These are phyloP conservation scores for Labroides dimidiatus DNA, from an alignment of 2,797 vertebrate genomes.

Conservation along the genomic window DNA sequence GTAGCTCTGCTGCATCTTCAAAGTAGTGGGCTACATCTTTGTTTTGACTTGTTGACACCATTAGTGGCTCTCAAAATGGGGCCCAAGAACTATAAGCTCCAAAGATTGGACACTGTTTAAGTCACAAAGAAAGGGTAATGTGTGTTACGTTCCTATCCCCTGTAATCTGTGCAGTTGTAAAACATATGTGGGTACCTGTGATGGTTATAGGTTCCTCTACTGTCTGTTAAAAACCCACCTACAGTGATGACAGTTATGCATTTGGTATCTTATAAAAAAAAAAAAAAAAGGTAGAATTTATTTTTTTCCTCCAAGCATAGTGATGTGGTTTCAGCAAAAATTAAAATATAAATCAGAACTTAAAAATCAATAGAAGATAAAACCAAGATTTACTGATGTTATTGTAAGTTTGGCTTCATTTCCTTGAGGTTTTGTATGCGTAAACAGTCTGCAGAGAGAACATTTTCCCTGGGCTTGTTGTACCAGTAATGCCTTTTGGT, in stretches of 20 bases:
- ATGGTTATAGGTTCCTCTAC: slow-evolving; percentile 28
- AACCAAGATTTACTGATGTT: slow-evolving; percentile 11
- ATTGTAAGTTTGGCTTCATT: slow-evolving; percentile 18
- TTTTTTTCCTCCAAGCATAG: not conserved
- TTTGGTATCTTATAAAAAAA: slow-evolving; percentile 17
- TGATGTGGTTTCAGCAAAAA: slow-evolving; percentile 1
- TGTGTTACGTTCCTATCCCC: slow-evolving; percentile 31
- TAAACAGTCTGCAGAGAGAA: slow-evolving; percentile 40
- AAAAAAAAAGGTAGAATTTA: not conserved
- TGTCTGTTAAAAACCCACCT: slow-evolving; percentile 50
- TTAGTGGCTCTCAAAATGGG: slow-evolving; percentile 11
- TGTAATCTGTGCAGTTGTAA: slow-evolving; percentile 41
- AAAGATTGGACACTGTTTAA: slow-evolving; percentile 25
- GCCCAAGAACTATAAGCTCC: not conserved
- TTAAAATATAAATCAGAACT: not conserved
- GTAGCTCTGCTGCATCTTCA: slow-evolving; percentile 16
- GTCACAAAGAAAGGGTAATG: slow-evolving; percentile 12
- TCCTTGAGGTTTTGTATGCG: slow-evolving; percentile 17
- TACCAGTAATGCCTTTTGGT: slow-evolving; percentile 53
- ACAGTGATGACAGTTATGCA: slow-evolving; percentile 34
- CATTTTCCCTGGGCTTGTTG: slow-evolving; percentile 58
- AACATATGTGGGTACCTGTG: slow-evolving; percentile 39
- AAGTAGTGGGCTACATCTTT: slow-evolving; percentile 31
- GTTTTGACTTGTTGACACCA: slow-evolving; percentile 36
- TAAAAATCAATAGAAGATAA: slow-evolving; percentile 18